Conservation (phyloP, 2,113 vertebrate genomes). For the Podarcis cretensis region DNA sequence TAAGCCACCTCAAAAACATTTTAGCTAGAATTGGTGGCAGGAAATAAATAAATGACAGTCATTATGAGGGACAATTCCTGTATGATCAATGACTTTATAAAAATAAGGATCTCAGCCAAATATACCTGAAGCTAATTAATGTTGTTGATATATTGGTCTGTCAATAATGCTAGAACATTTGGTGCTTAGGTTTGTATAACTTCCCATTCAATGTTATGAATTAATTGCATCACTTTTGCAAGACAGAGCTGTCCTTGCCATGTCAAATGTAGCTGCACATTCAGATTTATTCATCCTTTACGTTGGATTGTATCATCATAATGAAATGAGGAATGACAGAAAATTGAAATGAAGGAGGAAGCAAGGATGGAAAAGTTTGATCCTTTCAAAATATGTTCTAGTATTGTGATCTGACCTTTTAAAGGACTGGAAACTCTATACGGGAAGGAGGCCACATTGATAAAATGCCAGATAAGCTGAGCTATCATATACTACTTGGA, state of each 20-base stretch:
- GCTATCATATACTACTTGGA: conserved; percentile 12
- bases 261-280: conserved; percentile 6
- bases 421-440: conserved; percentile 37
- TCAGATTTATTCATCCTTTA: conserved; percentile 36
- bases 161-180: conserved; percentile 35
- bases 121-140: not conserved
- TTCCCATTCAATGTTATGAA: conserved; percentile 39
- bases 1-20: not conserved
- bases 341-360: conserved; percentile 26
- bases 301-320: conserved; percentile 35
- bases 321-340: conserved; percentile 23
- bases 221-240: conserved; percentile 50
- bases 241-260: conserved; percentile 45
- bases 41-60: not conserved
- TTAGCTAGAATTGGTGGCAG: not conserved
- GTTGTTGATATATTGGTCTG: conserved; percentile 24
- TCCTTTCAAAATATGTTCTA: not conserved
- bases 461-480: conserved; percentile 31
- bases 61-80: conserved; percentile 32
- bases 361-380: conserved; percentile 15
- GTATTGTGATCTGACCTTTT: conserved; percentile 7
- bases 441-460: conserved; percentile 17
- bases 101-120: conserved; percentile 8
- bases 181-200: conserved; percentile 1
- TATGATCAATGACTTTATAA: conserved; percentile 2